Base-by-base conservation (phyloP, 2,113 vertebrate species). In the Psephotus haematonotus region DNA sequence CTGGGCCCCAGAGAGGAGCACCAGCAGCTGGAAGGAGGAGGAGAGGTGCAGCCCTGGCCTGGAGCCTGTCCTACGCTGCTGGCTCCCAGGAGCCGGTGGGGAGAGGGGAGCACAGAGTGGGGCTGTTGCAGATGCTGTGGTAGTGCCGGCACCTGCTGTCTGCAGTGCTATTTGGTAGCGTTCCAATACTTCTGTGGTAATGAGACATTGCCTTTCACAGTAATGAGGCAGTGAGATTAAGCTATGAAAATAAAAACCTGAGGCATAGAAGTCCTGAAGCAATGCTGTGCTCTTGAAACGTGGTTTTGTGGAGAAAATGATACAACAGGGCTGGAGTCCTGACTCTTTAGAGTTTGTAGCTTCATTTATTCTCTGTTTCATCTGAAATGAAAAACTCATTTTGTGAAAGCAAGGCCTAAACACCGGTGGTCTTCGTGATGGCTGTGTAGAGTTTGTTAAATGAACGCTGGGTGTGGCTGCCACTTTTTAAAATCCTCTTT, bases 71-170 rank as follows among this genome's bases (percentile, higher is more conserved):
- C 41, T 7, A 3, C 0, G 1, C 55, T 25, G 44, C 70, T 52
- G 82, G 63, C 29, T 60, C 57, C 2, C 3, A n/a, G 71, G 65
- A 59, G 69, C 2, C 0, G 7, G 5, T 7, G 33, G 25, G 59
- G 44, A 78, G 29, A 29, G 41, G 33, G 28, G 9, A 14, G 13
- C 1, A 20, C 0, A 1, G 35, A 68, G 60, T 0, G 0, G 29
- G 79, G 23, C 35, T 68, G 27, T 44, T 93, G 91, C 63, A 47
- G 84, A 11, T 69, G 87, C 72, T 59, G 57, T 8, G 84, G 6
- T 28, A 71, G 28, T 44, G 57, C 84, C 4, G 22, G 76, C 80
- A 46, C 80, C 87, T 83, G 67, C 90, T 6, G 1, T 53, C 63
- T 75, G 87, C 90, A 65, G 47, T 17, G 19, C 63, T 50, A 0